phyloP scores from a whole-genome alignment of 2,797 vertebrate species.

The Argentina silus region DNA sequence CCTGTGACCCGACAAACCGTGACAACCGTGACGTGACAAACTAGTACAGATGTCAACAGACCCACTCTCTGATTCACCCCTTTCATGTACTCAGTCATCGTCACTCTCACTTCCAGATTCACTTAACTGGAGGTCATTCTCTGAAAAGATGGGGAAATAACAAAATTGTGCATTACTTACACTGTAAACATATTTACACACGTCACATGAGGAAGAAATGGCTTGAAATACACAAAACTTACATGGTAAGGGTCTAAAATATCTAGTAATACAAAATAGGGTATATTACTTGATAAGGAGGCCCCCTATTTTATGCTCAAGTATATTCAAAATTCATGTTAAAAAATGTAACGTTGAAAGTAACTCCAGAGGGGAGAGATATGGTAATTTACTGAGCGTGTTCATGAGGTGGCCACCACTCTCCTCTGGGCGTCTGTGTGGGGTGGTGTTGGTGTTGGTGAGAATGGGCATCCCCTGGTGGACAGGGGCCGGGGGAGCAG shows the following conservation, averaged over 20 bases:
- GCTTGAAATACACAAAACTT: too few species aligned
- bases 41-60: conserved; percentile 16
- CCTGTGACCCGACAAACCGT: background rate
- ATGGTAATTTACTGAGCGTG: conserved; percentile 89
- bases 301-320: too few species aligned
- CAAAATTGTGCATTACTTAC: too few species aligned
- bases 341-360: too few species aligned
- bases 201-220: background rate
- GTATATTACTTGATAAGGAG: too few species aligned
- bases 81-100: conserved; percentile 78
- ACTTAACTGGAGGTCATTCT: conserved; percentile 95
- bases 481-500: conserved; percentile 36
- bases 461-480: conserved; percentile 76
- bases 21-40: background rate
- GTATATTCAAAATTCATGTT: too few species aligned
- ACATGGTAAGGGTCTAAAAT: too few species aligned
- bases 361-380: background rate
- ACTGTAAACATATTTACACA: too few species aligned
- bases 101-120: conserved; percentile 96
- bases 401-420: conserved; percentile 83
- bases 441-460: conserved; percentile 48
- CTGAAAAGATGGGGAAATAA: conserved; percentile 74
- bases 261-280: too few species aligned
- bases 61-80: background rate
- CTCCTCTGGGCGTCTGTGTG: conserved; percentile 70